Conservation (phyloP, 2,113 vertebrate species). For the Romanogobio albipinnatus region DNA sequence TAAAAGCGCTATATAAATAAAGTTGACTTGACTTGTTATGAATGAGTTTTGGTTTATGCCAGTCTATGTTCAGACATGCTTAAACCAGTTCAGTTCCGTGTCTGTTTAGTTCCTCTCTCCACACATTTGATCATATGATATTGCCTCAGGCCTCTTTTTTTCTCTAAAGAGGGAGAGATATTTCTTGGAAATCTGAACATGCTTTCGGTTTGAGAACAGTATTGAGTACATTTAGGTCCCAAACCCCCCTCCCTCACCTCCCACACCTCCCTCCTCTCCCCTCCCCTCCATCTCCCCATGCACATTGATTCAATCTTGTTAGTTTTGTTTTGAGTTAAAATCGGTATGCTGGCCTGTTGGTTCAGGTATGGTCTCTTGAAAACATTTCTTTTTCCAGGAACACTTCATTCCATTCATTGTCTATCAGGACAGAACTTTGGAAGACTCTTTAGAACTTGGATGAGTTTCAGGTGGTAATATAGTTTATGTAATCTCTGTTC, state of each 20-base stretch:
- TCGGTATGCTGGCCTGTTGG: neutral
- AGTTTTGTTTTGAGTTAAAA: neutral
- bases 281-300: neutral
- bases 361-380: neutral
- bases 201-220: neutral
- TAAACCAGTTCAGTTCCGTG: neutral
- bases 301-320: neutral
- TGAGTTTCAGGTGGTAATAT: neutral
- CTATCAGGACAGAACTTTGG: neutral
- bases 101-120: neutral
- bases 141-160: neutral
- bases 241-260: too few species aligned
- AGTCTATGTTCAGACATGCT: slow-evolving; percentile 9
- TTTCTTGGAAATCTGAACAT: neutral
- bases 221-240: too few species aligned
- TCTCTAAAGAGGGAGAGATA: neutral
- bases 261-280: too few species aligned
- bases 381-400: slow-evolving; percentile 4
- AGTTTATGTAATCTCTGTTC: neutral
- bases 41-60: neutral
- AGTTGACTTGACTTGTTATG: too few species aligned
- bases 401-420: neutral
- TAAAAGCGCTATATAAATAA: too few species aligned
- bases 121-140: neutral
- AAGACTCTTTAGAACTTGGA: neutral